These are phyloP conservation scores for Gymnobelideus leadbeateri DNA, from an alignment of 2,113 vertebrate species.

Conservation along the genomic window DNA sequence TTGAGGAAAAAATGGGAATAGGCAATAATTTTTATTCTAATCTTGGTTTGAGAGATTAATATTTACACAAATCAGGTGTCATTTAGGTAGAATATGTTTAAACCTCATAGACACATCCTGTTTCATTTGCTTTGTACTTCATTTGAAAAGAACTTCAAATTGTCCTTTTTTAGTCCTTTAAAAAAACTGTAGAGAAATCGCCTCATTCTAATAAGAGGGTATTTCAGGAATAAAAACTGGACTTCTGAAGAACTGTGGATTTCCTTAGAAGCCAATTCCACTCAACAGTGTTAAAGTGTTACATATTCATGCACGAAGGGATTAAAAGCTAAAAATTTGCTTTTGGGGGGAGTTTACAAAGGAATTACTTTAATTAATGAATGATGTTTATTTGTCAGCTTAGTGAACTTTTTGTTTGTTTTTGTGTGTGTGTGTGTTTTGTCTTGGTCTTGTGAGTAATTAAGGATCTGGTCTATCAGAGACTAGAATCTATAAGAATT, in stretches of 20 bases:
- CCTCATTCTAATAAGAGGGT: not conserved
- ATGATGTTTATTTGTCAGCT: slow-evolving; percentile 51
- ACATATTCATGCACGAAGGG: not conserved
- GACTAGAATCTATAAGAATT: slow-evolving; percentile 14
- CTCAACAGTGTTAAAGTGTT: slow-evolving; percentile 18
- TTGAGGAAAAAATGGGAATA: not conserved
- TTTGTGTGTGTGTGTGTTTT: not conserved
- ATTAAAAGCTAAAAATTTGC: slow-evolving; percentile 17
- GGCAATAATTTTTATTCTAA: not conserved
- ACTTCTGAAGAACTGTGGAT: not conserved
- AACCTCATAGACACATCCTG: not conserved
- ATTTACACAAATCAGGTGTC: not conserved
- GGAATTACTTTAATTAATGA: slow-evolving; percentile 24
- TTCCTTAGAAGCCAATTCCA: not conserved
- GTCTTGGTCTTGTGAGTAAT: not conserved
- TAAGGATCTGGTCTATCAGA: slow-evolving; percentile 18
- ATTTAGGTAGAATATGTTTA: not conserved
- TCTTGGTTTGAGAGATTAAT: not conserved
- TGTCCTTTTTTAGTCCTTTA: not conserved
- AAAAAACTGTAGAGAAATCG: slow-evolving; percentile 15
- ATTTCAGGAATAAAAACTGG: not conserved
- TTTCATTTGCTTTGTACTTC: slow-evolving; percentile 2
- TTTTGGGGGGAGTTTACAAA: slow-evolving; percentile 16
- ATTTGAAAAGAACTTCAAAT: slow-evolving; percentile 43
- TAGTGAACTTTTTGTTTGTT: not conserved